phyloP scores from a whole-genome alignment of 2,888 invertebrate species.

The Drosophila rellima region DNA sequence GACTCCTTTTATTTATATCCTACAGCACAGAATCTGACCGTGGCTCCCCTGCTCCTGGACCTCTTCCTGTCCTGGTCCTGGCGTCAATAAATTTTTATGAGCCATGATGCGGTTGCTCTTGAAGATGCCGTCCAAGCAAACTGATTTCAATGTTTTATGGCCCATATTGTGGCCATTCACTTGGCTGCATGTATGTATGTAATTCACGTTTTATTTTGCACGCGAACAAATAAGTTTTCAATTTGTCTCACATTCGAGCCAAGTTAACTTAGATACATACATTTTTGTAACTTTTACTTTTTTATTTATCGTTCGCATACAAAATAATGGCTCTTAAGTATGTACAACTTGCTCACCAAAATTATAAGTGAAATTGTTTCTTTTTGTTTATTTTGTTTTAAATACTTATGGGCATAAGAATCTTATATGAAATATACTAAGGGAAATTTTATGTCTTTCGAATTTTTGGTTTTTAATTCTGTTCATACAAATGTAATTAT shows the following conservation, averaged over 20 bases:
- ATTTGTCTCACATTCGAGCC: conserved; percentile 44
- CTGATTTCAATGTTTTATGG: conserved; percentile 78
- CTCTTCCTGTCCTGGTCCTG: conserved; percentile 63
- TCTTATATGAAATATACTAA: too few species aligned
- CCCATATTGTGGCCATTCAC: conserved; percentile 66
- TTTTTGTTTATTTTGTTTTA: not conserved
- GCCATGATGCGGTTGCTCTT: conserved; percentile 77
- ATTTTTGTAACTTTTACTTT: not conserved
- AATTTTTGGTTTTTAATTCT: not conserved
- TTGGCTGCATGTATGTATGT: conserved; percentile 48
- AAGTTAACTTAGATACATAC: conserved; percentile 3
- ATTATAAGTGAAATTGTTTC: not conserved
- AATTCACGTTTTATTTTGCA: conserved; percentile 65
- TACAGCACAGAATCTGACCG: conserved; percentile 40
- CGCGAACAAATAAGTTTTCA: conserved; percentile 71
- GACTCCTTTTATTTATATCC: conserved; percentile 82
- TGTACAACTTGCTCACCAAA: not conserved
- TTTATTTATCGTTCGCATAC: not conserved
- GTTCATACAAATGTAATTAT: not conserved
- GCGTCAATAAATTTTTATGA: conserved; percentile 82
- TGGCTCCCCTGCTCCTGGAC: conserved; percentile 14
- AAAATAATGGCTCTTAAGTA: not conserved
- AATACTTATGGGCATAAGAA: too few species aligned
- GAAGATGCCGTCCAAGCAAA: conserved; percentile 65
- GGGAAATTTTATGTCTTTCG: not conserved